phyloP scores from a whole-genome alignment of 2,797 vertebrate species.

The Chrosomus eos region DNA sequence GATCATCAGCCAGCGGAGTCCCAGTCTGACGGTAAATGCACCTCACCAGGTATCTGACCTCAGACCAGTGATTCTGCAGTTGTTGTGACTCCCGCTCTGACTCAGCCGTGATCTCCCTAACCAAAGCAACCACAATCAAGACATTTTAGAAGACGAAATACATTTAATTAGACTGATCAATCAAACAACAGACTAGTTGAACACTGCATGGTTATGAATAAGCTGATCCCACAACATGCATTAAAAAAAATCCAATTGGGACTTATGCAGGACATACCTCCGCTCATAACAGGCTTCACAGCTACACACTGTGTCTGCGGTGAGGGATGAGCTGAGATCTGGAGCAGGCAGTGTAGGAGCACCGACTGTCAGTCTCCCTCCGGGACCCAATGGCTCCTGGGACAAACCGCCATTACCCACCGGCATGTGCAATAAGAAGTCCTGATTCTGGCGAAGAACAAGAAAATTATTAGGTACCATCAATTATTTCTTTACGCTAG shows the following conservation, averaged over 20 bases:
- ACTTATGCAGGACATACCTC: constrained; percentile 77
- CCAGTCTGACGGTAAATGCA: constrained; percentile 97
- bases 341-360: constrained; percentile 84
- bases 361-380: constrained; percentile 83
- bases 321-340: constrained; percentile 80
- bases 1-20: constrained; percentile 91
- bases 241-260: not conserved
- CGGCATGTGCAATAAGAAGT: constrained; percentile 94
- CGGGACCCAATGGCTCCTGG: constrained; percentile 78
- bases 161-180: not conserved
- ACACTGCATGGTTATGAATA: not conserved
- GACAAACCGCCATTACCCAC: constrained; percentile 85
- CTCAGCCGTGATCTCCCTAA: constrained; percentile 91
- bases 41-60: constrained; percentile 94
- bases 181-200: not conserved
- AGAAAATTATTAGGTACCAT: not conserved
- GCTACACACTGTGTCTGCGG: constrained; percentile 86
- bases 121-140: constrained; percentile 9
- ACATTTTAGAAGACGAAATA: not conserved
- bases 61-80: constrained; percentile 98
- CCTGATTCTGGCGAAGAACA: constrained; percentile 81
- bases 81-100: constrained; percentile 94
- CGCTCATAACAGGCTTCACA: constrained; percentile 95
- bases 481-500: not conserved
- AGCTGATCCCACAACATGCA: not conserved